Base-by-base conservation (phyloP, 2,797 vertebrate genomes). In the Chiroxiphia lanceolata region DNA sequence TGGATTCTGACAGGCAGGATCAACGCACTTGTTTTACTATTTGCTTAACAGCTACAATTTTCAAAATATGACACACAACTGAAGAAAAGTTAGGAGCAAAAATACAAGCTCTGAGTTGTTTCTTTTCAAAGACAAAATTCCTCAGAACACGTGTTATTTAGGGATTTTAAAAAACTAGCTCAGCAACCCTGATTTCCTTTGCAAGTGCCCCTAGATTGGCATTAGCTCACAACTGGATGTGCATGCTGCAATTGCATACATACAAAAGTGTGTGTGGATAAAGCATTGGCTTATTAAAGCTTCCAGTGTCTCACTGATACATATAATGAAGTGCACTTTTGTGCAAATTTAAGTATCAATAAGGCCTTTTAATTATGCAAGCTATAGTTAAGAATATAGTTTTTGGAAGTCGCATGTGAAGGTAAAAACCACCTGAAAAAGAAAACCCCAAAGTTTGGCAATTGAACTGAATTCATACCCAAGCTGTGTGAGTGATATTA, bases 291-390 rank as follows among this genome's bases (percentile, higher is more conserved):
- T 64, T 67, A 59, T 76, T 76, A 64, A 67, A 67, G 1, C 36
- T 72, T 70, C 26, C 15, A 77, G 0, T 1, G 0, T 38, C 47
- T 38, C 27, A n/a, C 1, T n/a, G 29, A 50, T 26, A 51, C 17
- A 22, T 25, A 11, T 7, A 10, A 33, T 5, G 11, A 83, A 79
- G 3, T 13, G 27, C 15, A 47, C 3, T 64, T 79, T 40, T 40
- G 13, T 36, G 16, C 5, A 54, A 9, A 11, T 86, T 42, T 13
- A 64, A 47, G 11, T 40, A 40, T 29, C 45, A 12, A 27, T 20
- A 48, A 68, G 9, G 12, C 2, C 11, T 79, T 92, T 74, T 19
- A 68, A n/a, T 45, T 78, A 48, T 64, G 85, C 45, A 59, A 71
- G 25, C 6, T 29, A 22, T 6, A 69, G 44, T n/a, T 85, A 25